Conservation (phyloP, 2,888 invertebrate genomes). For the Patella pellucida region DNA sequence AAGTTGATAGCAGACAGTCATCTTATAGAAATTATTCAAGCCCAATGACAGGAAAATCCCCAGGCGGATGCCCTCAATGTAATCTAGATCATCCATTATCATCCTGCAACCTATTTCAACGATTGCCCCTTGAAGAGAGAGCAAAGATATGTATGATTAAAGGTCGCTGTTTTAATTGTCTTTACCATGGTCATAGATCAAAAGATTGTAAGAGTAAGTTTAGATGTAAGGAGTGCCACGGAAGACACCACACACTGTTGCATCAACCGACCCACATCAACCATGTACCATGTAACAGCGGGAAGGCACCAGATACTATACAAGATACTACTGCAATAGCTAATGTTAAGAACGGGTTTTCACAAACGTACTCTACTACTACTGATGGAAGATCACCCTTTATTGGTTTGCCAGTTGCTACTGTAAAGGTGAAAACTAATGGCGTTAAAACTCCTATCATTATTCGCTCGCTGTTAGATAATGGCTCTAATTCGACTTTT, state of each 20-base stretch:
- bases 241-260: background rate
- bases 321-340: background rate
- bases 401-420: conserved; percentile 20
- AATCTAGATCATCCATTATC: background rate
- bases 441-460: background rate
- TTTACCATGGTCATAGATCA: conserved; percentile 1
- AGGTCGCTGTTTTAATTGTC: background rate
- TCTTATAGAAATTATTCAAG: background rate
- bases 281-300: background rate
- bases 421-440: conserved; percentile 16
- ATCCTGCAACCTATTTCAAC: background rate
- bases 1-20: background rate
- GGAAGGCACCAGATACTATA: background rate
- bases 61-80: background rate
- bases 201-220: background rate
- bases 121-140: background rate
- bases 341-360: background rate
- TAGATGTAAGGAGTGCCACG: background rate
- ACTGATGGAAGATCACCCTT: background rate
- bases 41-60: background rate
- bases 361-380: background rate
- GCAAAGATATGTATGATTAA: background rate
- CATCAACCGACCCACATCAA: background rate
- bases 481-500: background rate
- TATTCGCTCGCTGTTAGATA: conserved; percentile 4